These are phyloP conservation scores for Himalopsyche kuldschensis DNA, from an alignment of 2,888 invertebrate species.

Conservation along the genomic window DNA sequence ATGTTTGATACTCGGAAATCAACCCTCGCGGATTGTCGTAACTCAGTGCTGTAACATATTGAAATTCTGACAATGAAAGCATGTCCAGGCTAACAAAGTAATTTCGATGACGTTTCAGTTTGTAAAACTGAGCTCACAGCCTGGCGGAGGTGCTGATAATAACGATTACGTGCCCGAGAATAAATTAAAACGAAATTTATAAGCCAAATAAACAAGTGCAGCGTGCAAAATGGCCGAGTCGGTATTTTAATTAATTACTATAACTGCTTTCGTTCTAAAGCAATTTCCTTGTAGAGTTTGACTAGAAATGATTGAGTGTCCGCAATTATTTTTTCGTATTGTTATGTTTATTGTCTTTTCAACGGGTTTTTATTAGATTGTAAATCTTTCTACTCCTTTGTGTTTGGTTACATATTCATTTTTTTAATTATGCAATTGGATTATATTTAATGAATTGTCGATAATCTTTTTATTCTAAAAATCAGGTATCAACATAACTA, in stretches of 20 bases:
- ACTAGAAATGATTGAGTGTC: neutral
- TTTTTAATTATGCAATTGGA: neutral
- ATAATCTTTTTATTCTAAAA: too few relatives aligned
- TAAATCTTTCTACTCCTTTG: neutral
- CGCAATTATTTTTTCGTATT: neutral
- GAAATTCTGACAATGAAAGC: neutral
- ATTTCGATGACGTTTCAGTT: neutral
- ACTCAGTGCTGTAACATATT: neutral
- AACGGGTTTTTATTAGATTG: neutral
- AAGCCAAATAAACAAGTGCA: neutral
- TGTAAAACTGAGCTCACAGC: neutral
- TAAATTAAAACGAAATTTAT: neutral
- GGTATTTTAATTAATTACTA: neutral
- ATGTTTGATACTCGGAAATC: neutral
- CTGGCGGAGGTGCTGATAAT: neutral
- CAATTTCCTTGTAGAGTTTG: neutral
- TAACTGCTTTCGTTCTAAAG: neutral
- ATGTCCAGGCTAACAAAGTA: neutral
- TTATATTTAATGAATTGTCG: neutral
- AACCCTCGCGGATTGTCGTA: neutral
- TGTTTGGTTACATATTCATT: neutral
- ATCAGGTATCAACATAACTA: too few relatives aligned
- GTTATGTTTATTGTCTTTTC: neutral
- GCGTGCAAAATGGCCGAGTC: neutral
- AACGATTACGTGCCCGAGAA: neutral